phyloP scores from a whole-genome alignment of 2,888 invertebrate species.

The Polymixis lichenea region DNA sequence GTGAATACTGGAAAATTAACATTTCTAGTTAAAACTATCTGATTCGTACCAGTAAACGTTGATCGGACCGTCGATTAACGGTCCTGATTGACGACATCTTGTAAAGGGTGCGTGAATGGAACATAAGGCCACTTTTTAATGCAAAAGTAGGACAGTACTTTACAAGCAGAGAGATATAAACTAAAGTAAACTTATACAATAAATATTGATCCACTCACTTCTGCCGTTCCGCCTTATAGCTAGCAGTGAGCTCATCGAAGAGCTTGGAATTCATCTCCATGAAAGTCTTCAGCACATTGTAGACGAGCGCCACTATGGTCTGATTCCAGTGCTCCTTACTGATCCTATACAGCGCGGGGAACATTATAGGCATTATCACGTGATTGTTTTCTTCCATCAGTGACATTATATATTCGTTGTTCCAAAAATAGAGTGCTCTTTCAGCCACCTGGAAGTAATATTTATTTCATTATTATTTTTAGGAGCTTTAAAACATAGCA shows the following conservation, averaged over 20 bases:
- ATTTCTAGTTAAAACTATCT: not conserved
- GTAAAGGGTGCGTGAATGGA: not conserved
- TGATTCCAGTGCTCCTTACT: slow-evolving; percentile 99
- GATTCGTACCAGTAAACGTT: slow-evolving; percentile 1
- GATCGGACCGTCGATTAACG: not conserved
- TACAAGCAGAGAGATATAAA: not conserved
- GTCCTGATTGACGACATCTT: not conserved
- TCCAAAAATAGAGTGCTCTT: slow-evolving; percentile 99
- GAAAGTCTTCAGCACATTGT: slow-evolving; percentile 99
- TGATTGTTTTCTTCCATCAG: slow-evolving; percentile 99
- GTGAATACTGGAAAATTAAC: no score
- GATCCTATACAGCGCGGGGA: slow-evolving; percentile 99
- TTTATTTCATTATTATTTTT: slow-evolving; percentile 1
- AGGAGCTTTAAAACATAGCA: not conserved
- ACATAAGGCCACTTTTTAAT: not conserved
- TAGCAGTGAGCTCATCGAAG: slow-evolving; percentile 99
- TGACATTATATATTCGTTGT: slow-evolving; percentile 99
- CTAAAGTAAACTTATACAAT: not conserved
- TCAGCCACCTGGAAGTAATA: slow-evolving; percentile 96
- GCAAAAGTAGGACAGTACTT: not conserved
- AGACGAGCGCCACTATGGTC: slow-evolving; percentile 99
- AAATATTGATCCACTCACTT: slow-evolving; percentile 93
- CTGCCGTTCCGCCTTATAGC: slow-evolving; percentile 99
- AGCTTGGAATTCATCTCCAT: slow-evolving; percentile 99
- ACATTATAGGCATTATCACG: slow-evolving; percentile 99